phyloP scores from a whole-genome alignment of 2,888 invertebrate genomes.

The Heliconius charithonia region DNA sequence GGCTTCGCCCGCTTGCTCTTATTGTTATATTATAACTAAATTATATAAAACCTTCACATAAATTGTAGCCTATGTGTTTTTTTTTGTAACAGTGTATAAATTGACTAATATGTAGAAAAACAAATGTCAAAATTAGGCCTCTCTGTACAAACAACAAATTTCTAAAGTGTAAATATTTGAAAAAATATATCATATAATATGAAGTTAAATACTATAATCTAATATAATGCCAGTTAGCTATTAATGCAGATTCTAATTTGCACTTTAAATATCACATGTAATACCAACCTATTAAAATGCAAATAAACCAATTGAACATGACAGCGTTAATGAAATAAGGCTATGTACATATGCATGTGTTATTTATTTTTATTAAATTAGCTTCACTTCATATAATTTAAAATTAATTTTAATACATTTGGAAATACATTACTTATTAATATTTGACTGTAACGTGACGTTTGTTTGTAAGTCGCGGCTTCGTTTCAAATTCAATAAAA shows the following conservation, averaged over 20 bases:
- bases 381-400: not conserved
- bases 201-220: constrained; percentile 39
- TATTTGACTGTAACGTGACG: not conserved
- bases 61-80: too few relatives aligned
- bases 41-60: too few relatives aligned
- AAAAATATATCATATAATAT: not conserved
- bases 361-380: constrained; percentile 10
- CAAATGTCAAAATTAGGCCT: not conserved
- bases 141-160: not conserved
- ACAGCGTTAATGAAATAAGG: constrained; percentile 38
- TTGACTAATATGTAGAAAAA: too few relatives aligned
- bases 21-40: too few relatives aligned
- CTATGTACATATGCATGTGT: not conserved
- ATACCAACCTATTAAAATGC: constrained; percentile 47
- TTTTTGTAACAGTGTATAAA: too few relatives aligned
- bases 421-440: not conserved
- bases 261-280: constrained; percentile 49
- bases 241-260: constrained; percentile 50
- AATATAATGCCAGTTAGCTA: constrained; percentile 45
- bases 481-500: too few relatives aligned
- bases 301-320: constrained; percentile 45
- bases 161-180: constrained; percentile 11
- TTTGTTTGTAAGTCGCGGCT: not conserved
- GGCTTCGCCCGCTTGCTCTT: too few relatives aligned
- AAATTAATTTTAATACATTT: not conserved